Evolutionary conservation across 2,113 vertebrate genomes (phyloP).

Genomic region (Halichoeres trimaculatus): DNA sequence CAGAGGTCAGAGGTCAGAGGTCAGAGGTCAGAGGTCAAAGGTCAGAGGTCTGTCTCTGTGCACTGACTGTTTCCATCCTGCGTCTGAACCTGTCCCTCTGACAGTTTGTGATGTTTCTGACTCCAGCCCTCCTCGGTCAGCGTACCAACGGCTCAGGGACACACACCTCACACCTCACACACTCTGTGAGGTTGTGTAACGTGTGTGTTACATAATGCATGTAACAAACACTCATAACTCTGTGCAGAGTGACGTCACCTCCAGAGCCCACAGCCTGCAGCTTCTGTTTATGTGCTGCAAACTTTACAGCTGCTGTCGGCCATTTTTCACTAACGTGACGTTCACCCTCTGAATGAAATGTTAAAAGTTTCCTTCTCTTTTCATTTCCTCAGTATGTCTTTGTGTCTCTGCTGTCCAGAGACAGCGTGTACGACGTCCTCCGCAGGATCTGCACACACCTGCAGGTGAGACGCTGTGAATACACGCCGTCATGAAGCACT

Average conservation of each 20-base stretch:
- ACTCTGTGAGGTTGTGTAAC: constrained; percentile 17
- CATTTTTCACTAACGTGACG: neutral
- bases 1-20: too few relatives aligned
- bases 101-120: neutral
- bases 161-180: neutral
- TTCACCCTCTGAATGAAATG: too few relatives aligned
- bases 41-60: neutral
- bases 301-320: constrained; percentile 2
- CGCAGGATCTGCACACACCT: constrained; percentile 94
- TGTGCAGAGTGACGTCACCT: neutral
- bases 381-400: constrained; percentile 88
- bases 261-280: too few relatives aligned
- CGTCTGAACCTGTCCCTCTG: neutral
- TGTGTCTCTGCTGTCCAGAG: constrained; percentile 93
- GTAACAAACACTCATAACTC: neutral
- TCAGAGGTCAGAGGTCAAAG: too few relatives aligned
- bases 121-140: neutral
- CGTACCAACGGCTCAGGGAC: neutral
- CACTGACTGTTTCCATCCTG: neutral
- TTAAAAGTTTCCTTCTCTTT: constrained; percentile 10
- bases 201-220: constrained; percentile 9
- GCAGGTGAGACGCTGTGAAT: constrained; percentile 83
- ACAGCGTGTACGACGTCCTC: constrained; percentile 92
- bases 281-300: constrained; percentile 9
- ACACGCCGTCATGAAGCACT: too few relatives aligned